phyloP scores from a whole-genome alignment of 2,888 invertebrate genomes.

The Branchellion lobata region DNA sequence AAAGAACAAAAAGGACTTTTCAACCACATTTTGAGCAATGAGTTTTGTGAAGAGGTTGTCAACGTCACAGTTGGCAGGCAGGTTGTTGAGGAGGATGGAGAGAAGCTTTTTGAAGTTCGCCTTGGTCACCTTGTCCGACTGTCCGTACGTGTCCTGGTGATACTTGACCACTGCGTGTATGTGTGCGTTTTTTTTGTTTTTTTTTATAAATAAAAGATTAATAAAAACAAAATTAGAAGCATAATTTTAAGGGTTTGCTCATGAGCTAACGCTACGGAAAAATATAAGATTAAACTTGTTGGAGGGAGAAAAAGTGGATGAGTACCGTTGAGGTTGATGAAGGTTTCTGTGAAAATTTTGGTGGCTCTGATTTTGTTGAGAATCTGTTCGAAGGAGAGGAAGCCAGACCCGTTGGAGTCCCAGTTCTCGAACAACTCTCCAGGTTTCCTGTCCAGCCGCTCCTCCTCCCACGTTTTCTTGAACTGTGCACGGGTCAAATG shows the following conservation, averaged over 20 bases:
- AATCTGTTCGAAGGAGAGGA: background rate
- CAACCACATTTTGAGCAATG: background rate
- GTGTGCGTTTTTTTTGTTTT: too few species aligned
- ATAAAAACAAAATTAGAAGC: too few species aligned
- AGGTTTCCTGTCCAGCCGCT: background rate
- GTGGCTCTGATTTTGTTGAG: background rate
- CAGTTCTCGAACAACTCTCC: constrained; percentile 28
- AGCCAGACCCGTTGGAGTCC: constrained; percentile 27
- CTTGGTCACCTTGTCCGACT: constrained; percentile 21
- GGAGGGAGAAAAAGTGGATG: too few species aligned
- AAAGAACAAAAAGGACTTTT: too few species aligned
- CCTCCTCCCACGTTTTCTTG: constrained; percentile 26
- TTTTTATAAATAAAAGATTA: too few species aligned
- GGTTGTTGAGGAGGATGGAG: background rate
- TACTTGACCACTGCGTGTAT: constrained; percentile 7
- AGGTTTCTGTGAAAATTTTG: constrained; percentile 5
- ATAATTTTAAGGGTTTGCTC: too few species aligned
- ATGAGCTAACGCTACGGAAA: too few species aligned
- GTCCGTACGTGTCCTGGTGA: background rate
- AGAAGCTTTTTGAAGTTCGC: constrained; percentile 22
- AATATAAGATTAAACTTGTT: too few species aligned
- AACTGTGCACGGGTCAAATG: background rate
- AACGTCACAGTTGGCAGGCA: background rate
- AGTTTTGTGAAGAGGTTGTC: background rate
- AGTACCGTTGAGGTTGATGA: constrained; percentile 15